Evolutionary conservation across 2,888 invertebrate species (phyloP).

Genomic region (Ormia ochracea): DNA sequence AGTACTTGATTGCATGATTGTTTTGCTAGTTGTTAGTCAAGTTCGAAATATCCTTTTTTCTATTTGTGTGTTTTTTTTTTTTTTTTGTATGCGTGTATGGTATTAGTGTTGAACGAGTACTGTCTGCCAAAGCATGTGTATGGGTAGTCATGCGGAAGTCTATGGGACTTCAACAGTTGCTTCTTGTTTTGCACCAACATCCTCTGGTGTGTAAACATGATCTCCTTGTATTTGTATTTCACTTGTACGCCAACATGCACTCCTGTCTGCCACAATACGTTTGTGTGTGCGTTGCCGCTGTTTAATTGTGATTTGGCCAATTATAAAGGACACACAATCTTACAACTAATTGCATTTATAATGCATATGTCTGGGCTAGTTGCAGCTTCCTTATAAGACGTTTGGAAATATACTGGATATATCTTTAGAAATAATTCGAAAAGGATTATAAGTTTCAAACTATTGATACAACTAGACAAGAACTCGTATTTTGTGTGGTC

Average conservation of each 20-base stretch:
- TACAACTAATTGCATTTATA: conserved; percentile 3
- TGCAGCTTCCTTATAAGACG: background rate
- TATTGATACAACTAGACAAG: background rate
- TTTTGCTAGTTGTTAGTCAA: background rate
- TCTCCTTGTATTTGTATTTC: background rate
- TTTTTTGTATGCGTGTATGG: background rate
- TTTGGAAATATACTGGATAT: background rate
- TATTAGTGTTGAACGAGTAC: background rate
- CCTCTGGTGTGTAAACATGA: background rate
- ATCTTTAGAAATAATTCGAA: conserved; percentile 13
- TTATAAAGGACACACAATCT: background rate
- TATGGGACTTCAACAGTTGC: background rate
- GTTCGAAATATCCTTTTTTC: background rate
- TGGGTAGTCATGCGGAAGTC: background rate
- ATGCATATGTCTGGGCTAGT: background rate
- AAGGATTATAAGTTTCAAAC: background rate
- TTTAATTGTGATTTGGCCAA: conserved; percentile 6
- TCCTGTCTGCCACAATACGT: background rate
- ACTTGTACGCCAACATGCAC: background rate
- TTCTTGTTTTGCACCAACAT: background rate
- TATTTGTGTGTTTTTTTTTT: background rate
- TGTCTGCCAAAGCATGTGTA: background rate
- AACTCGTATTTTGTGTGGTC: background rate
- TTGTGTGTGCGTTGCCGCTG: background rate
- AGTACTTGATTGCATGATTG: background rate